Base-by-base conservation (phyloP, 2,113 vertebrate species). In the Stomatorhinus ivindoensis region DNA sequence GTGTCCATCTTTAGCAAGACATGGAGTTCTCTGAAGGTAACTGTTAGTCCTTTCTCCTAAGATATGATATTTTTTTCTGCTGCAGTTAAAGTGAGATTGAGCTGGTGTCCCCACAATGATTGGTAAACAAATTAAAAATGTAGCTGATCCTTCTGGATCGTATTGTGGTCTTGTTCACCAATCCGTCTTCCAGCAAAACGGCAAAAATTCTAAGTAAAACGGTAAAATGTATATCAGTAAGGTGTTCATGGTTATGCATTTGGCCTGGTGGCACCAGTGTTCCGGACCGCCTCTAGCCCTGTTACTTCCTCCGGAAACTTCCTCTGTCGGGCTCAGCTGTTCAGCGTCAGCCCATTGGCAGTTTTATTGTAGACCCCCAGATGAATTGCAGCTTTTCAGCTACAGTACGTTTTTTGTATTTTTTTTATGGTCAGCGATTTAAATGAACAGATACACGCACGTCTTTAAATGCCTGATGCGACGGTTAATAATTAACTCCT, bases 401-500 rank as follows among this genome's bases (percentile, higher is more conserved):
- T 24, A 50, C n/a, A 35, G 47, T 58, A 87, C 50, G 48, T 87
- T 53, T 80, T 80, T 42, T 80, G 10, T 80, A 1, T 76, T 76
- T 76, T 76, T 80, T 80, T 80, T 39, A 80, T 80, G 35, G 31
- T 80, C 35, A 80, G 73, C 73, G 31, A 61, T 39, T 87, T 87
- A 65, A 65, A 61, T 24, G 85, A 51, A 51, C 48, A 53, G 50
- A 87, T 87, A 46, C 35, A 44, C 73, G n/a, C 42, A 19, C 31
- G 47, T 86, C 61, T 61, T 87, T 53, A 51, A 53, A 82, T 11
- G 50, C 65, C 58, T 35, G 47, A 73, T 50, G 61, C 83, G 35
- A 46, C 35, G 69, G 61, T 55, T 89, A 89, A 89, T 89, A 87
- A 89, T 90, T 80, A 87, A 80, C 61, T 55, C 35, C 46, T 48